Evolutionary conservation across 2,797 vertebrate species (phyloP).

Genomic region (Graptemys geographica): DNA sequence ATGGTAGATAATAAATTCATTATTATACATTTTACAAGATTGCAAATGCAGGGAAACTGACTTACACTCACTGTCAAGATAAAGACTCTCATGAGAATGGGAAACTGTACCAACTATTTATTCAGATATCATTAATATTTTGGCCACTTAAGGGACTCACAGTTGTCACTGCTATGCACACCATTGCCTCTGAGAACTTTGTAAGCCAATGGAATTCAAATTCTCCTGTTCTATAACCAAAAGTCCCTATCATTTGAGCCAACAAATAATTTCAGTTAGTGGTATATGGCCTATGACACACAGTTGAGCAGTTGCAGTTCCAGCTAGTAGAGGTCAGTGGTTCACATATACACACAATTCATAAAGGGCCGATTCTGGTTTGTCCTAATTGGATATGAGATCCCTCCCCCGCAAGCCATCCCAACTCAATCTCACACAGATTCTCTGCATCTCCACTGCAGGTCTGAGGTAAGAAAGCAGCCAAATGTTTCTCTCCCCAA

Average conservation of each 20-base stretch:
- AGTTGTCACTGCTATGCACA: not conserved
- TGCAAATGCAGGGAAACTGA: not conserved
- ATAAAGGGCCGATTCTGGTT: not conserved
- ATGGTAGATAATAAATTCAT: not conserved
- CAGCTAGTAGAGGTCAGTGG: not conserved
- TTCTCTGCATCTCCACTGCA: not conserved
- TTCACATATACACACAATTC: not conserved
- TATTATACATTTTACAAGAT: not conserved
- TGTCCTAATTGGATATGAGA: not conserved
- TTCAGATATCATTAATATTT: not conserved
- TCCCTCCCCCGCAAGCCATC: not conserved
- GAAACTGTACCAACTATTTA: not conserved
- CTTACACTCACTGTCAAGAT: not conserved
- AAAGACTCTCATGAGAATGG: not conserved
- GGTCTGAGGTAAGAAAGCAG: not conserved
- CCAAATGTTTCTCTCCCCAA: not conserved
- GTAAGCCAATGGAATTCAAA: not conserved
- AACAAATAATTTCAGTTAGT: not conserved
- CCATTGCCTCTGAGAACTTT: not conserved
- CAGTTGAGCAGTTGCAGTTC: not conserved
- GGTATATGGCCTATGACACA: not conserved
- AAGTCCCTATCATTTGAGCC: not conserved
- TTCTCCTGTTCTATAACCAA: not conserved
- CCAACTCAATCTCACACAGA: not conserved
- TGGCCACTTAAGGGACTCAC: not conserved